These are phyloP conservation scores for Craniophora ligustri DNA, from an alignment of 2,888 invertebrate genomes.

Conservation along the genomic window DNA sequence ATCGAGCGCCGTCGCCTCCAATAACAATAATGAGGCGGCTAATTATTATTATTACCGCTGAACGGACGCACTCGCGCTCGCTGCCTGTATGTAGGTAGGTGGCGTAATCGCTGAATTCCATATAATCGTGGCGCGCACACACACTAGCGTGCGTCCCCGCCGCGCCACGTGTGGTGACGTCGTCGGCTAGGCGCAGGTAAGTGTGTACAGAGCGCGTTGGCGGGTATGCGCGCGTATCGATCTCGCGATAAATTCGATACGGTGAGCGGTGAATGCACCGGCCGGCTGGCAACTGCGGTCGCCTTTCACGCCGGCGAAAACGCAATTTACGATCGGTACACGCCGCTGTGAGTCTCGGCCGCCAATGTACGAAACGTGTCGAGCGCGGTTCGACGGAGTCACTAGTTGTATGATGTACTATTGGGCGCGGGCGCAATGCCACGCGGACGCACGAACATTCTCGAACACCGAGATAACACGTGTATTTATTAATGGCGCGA, in stretches of 20 bases:
- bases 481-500: constrained; percentile 74
- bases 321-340: constrained; percentile 75
- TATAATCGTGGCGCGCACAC: constrained; percentile 72
- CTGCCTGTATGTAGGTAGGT: constrained; percentile 69
- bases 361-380: constrained; percentile 56
- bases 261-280: constrained; percentile 83
- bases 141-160: constrained; percentile 59
- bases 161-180: constrained; percentile 82
- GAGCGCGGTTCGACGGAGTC: constrained; percentile 44
- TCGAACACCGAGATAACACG: constrained; percentile 81
- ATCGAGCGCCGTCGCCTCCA: constrained; percentile 68
- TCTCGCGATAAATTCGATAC: constrained; percentile 84
- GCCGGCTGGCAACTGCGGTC: constrained; percentile 67
- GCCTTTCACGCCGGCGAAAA: constrained; percentile 82
- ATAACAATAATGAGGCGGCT: constrained; percentile 79
- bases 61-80: constrained; percentile 67
- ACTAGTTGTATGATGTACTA: constrained; percentile 53
- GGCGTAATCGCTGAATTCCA: constrained; percentile 83
- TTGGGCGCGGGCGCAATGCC: constrained; percentile 68
- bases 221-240: constrained; percentile 75
- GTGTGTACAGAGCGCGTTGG: constrained; percentile 64
- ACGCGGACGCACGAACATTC: constrained; percentile 78
- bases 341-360: constrained; percentile 55
- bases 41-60: constrained; percentile 81
- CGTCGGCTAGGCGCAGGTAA: constrained; percentile 70